Conservation (phyloP, 1,140 invertebrate genomes). For the Pseudobourletiella spinata region DNA sequence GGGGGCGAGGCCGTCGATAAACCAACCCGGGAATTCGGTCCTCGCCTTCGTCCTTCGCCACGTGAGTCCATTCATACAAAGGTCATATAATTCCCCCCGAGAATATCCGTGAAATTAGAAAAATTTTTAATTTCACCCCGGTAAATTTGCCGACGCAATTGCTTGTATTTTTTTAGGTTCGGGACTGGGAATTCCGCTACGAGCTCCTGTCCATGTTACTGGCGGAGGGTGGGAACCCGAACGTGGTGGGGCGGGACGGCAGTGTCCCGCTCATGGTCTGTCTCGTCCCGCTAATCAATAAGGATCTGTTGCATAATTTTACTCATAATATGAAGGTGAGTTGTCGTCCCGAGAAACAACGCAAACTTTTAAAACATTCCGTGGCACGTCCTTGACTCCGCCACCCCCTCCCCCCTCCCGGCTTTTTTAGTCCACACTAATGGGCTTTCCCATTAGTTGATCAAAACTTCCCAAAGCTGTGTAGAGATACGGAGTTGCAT, state of each 20-base stretch:
- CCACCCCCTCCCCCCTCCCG: no score
- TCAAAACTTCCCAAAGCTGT: no score
- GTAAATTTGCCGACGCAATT: neutral
- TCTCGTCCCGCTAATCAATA: slow-evolving; percentile 62
- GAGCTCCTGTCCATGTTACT: slow-evolving; percentile 61
- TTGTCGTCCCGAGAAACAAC: slow-evolving; percentile 12
- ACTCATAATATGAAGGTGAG: slow-evolving; percentile 62
- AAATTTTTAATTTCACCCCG: no score
- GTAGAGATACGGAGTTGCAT: no score
- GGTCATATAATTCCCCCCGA: neutral
- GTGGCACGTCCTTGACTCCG: no score
- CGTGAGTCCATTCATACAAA: slow-evolving; percentile 39
- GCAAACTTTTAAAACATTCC: no score
- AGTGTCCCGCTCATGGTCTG: slow-evolving; percentile 60
- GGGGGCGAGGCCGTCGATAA: slow-evolving; percentile 57
- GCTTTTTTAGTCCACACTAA: no score
- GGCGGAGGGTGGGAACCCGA: slow-evolving; percentile 52
- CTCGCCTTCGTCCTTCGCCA: slow-evolving; percentile 61
- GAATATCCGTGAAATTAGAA: no score
- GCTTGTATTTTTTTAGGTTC: slow-evolving; percentile 16
- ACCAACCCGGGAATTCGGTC: slow-evolving; percentile 59
- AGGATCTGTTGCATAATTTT: slow-evolving; percentile 62
- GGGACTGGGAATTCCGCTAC: slow-evolving; percentile 68
- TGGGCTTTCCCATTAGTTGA: no score
- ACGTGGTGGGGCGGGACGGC: slow-evolving; percentile 59